Evolutionary conservation across 2,888 invertebrate species (phyloP).

Genomic region (Tenthredo scrophulariae): DNA sequence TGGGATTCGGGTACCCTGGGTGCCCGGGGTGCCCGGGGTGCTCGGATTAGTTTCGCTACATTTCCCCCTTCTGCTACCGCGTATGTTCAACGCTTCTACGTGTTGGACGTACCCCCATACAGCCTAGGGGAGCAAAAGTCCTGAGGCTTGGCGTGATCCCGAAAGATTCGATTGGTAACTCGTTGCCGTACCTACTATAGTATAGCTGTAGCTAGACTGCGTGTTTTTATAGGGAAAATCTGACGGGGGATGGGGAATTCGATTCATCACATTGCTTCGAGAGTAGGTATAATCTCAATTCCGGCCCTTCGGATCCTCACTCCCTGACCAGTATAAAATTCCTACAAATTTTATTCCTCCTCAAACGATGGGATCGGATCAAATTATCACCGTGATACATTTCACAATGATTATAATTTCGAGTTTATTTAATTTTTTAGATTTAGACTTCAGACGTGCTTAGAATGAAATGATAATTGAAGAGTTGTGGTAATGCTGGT

Average conservation of each 20-base stretch:
- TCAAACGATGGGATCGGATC: not conserved
- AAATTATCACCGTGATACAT: not conserved
- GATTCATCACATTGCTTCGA: constrained; percentile 7
- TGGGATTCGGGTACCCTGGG: constrained; percentile 61
- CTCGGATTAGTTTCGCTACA: constrained; percentile 76
- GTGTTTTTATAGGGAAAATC: constrained; percentile 32
- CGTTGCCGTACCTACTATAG: constrained; percentile 12
- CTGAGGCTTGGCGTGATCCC: constrained; percentile 26
- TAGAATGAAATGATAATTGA: constrained; percentile 37
- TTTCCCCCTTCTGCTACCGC: constrained; percentile 77
- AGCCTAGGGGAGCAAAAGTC: constrained; percentile 28
- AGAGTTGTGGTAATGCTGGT: constrained; percentile 50
- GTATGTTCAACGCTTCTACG: constrained; percentile 67
- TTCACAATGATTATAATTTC: constrained; percentile 3
- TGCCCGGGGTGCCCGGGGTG: constrained; percentile 63
- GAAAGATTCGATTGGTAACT: constrained; percentile 47
- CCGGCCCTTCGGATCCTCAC: not conserved
- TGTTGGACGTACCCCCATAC: constrained; percentile 19
- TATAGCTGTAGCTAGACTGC: not conserved
- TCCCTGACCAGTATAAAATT: not conserved
- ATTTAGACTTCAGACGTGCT: not conserved
- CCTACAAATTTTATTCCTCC: not conserved
- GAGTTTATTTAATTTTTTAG: not conserved
- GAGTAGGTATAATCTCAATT: not conserved
- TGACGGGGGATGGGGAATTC: constrained; percentile 16